These are phyloP conservation scores for Anguilla pacifica DNA, from an alignment of 2,797 vertebrate genomes.

Conservation along the genomic window DNA sequence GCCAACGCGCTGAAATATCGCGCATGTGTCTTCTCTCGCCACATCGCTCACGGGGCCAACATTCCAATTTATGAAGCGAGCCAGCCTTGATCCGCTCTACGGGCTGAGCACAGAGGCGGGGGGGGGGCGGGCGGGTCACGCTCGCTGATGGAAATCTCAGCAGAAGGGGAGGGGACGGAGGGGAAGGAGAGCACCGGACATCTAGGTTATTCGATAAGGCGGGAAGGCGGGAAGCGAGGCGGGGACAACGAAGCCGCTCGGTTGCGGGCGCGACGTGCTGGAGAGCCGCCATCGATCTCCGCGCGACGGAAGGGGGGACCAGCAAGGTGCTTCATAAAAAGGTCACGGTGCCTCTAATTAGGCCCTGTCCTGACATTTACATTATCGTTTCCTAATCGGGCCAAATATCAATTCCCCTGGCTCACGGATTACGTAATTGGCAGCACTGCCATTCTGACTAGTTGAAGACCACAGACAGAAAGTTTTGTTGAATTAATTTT, in stretches of 20 bases:
- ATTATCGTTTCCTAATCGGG: slow-evolving; percentile 57
- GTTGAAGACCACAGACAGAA: not conserved
- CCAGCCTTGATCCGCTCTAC: slow-evolving; percentile 14
- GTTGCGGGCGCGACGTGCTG: not conserved
- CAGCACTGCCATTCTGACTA: slow-evolving; percentile 10
- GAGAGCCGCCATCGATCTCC: not conserved
- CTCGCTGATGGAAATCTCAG: slow-evolving; percentile 43
- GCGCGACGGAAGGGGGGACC: slow-evolving; percentile 14
- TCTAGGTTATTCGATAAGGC: slow-evolving; percentile 30
- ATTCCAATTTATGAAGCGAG: slow-evolving; percentile 39
- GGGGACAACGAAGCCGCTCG: not conserved
- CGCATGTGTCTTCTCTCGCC: slow-evolving; percentile 36
- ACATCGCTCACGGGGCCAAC: slow-evolving; percentile 35
- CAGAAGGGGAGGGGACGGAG: slow-evolving; percentile 19
- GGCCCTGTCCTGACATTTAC: slow-evolving; percentile 57
- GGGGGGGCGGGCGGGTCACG: slow-evolving; percentile 16
- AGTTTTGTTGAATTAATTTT: not conserved
- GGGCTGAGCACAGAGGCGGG: not conserved
- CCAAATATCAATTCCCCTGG: slow-evolving; percentile 52
- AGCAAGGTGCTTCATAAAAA: slow-evolving; percentile 52
- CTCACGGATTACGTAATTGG: slow-evolving; percentile 58
- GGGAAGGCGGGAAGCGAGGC: slow-evolving; percentile 3
- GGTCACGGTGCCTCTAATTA: slow-evolving; percentile 70
- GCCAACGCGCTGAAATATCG: slow-evolving; percentile 42
- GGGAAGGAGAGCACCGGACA: not conserved